Evolutionary conservation across 2,888 invertebrate species (phyloP).

Genomic region (Prosopocoilus inquinatus): DNA sequence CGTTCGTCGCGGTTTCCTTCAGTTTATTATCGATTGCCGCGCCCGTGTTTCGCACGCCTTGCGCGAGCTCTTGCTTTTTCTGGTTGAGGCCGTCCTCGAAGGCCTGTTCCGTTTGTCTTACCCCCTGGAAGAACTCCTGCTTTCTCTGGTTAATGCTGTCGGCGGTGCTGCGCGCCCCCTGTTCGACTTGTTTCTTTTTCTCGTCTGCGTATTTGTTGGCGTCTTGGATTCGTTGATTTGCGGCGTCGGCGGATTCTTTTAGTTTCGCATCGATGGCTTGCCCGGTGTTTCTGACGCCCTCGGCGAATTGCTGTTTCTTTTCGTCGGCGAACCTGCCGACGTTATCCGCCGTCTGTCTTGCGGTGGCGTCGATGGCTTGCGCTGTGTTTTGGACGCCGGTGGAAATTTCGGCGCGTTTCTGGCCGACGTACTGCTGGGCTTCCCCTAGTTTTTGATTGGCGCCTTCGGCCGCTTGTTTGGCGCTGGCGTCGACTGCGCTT

Average conservation of each 20-base stretch:
- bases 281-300: constrained; percentile 17
- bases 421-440: constrained; percentile 15
- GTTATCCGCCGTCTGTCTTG: constrained; percentile 25
- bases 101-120: constrained; percentile 9
- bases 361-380: constrained; percentile 39
- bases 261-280: constrained; percentile 38
- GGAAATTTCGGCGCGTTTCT: constrained; percentile 2
- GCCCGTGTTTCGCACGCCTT: constrained; percentile 38
- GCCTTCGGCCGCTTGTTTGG: constrained; percentile 13
- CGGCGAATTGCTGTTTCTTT: constrained; percentile 18
- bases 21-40: constrained; percentile 43
- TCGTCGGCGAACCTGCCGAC: constrained; percentile 17
- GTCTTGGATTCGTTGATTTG: constrained; percentile 15
- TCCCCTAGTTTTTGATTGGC: constrained; percentile 16
- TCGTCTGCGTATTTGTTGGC: constrained; percentile 17
- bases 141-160: constrained; percentile 14
- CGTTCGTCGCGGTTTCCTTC: constrained; percentile 21
- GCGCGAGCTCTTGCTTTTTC: constrained; percentile 19
- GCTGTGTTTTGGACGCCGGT: constrained; percentile 3
- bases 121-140: constrained; percentile 10
- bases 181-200: constrained; percentile 10
- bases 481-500: constrained; percentile 10
- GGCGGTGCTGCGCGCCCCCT: constrained; percentile 12
- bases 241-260: constrained; percentile 3
- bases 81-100: too few relatives aligned